Base-by-base conservation (phyloP, 2,113 vertebrate species). In the Nestor notabilis region DNA sequence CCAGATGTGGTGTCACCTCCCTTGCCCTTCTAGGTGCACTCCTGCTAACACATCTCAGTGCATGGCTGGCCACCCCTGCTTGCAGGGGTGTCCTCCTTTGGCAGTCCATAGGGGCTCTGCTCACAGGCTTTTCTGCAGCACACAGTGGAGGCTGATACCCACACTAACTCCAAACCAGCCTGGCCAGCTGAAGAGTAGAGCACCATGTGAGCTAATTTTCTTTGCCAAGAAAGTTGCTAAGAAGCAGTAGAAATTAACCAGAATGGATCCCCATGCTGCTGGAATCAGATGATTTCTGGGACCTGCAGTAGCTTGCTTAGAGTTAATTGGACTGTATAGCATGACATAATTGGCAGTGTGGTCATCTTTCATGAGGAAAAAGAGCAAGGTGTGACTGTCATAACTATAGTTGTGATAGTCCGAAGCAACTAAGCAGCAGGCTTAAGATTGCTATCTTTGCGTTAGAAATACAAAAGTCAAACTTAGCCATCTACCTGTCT, bases 21-120 rank as follows among this genome's bases (percentile, higher is more conserved):
- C 39, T 50, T 0, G 0, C 7, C 16, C 7, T 15, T 11, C 28
- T n/a, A 18, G 16, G 3, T 46, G 13, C 28, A 15, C 28, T 50
- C 25, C 10, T 83, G 20, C 17, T 28, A 27, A 46, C 11, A 4
- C 18, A 21, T 17, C 49, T 74, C 35, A 27, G 11, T 13, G 13
- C 0, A 1, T 33, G 13, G 13, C 19, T 37, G 23, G 28, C 39
- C 12, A 1, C 25, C 46, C 70, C 43, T 75, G 35, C 63, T 58
- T n/a, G 11, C 43, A 46, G 12, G 19, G 11, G 53, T 6, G 4
- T 55, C 5, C 10, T 77, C 37, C 56, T 50, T 29, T 25, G 33
- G 23, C 33, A 64, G 23, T 29, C 6, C 2, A 0, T 2, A 11
- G 9, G 11, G 14, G 4, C 6, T 60, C 39, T 78, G 44, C 19